A percentile compares a stretch with the other conserved stretches of the same genome.
Evolutionary conservation across 2,888 invertebrate genomes (phyloP).

Genomic region (Epinotia bilunana): DNA sequence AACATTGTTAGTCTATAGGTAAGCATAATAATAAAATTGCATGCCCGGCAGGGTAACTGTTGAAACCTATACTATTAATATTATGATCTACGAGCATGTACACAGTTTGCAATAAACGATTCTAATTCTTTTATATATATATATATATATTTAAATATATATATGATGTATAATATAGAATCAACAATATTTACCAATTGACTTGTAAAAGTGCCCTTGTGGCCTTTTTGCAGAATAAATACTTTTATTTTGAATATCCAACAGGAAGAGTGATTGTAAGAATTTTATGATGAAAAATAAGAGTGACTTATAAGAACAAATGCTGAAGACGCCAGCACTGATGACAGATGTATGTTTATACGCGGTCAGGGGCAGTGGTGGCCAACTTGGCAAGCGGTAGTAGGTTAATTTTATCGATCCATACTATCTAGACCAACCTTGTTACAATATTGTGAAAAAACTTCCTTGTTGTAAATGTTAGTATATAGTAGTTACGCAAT

Average conservation of each 20-base stretch:
- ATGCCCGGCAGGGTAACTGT: too few species aligned
- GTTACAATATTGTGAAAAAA: conserved; percentile 35
- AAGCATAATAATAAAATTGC: too few species aligned
- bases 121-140: too few species aligned
- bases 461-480: conserved; percentile 45
- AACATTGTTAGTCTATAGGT: too few species aligned
- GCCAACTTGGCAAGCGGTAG: conserved; percentile 76
- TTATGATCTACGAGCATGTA: too few species aligned
- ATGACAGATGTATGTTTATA: conserved; percentile 34
- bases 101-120: too few species aligned
- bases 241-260: not conserved
- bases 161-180: too few species aligned
- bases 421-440: conserved; percentile 40
- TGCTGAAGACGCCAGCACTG: conserved; percentile 32
- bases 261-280: not conserved
- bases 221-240: too few species aligned
- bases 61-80: too few species aligned
- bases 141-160: too few species aligned
- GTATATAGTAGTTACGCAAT: not conserved
- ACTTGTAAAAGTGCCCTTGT: too few species aligned
- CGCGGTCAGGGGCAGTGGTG: conserved; percentile 68
- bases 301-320: conserved; percentile 1
- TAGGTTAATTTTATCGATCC: conserved; percentile 75
- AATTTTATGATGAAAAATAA: conserved; percentile 1
- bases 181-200: too few species aligned